These are phyloP conservation scores for Neoarius graeffei DNA, from an alignment of 2,113 vertebrate genomes.

Conservation along the genomic window DNA sequence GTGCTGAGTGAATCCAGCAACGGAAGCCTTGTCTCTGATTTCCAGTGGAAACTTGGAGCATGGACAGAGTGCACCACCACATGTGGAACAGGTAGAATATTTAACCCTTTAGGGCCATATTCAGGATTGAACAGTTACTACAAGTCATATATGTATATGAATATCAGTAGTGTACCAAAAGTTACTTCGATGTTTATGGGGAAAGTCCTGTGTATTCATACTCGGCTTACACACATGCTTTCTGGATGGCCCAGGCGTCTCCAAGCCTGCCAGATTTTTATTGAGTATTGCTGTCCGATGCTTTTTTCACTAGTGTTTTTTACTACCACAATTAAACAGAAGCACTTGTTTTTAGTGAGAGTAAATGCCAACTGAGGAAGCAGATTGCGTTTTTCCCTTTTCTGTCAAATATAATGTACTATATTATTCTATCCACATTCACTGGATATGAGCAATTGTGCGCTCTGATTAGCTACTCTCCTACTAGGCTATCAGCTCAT, in stretches of 20 bases:
- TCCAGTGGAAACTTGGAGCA: conserved; percentile 85
- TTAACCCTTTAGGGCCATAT: not conserved
- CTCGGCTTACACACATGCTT: not conserved
- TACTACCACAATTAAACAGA: not conserved
- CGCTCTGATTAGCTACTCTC: too few species aligned
- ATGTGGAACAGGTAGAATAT: conserved; percentile 81
- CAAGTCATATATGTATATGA: not conserved
- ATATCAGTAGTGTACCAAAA: not conserved
- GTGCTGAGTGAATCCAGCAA: conserved; percentile 49
- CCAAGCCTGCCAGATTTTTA: not conserved
- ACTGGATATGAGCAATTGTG: too few species aligned
- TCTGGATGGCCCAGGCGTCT: not conserved
- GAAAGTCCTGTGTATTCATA: not conserved
- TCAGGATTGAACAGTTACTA: not conserved
- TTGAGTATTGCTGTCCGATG: not conserved
- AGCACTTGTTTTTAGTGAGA: not conserved
- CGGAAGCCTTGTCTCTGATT: conserved; percentile 59
- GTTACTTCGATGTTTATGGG: not conserved
- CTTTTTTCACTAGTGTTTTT: not conserved
- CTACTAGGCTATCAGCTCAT: too few species aligned
- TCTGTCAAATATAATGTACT: too few species aligned
- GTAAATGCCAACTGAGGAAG: not conserved
- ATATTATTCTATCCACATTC: too few species aligned
- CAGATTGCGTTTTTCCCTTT: not conserved
- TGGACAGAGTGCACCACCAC: conserved; percentile 89